These are phyloP conservation scores for Merops nubicus DNA, from an alignment of 2,113 vertebrate genomes.

Conservation along the genomic window DNA sequence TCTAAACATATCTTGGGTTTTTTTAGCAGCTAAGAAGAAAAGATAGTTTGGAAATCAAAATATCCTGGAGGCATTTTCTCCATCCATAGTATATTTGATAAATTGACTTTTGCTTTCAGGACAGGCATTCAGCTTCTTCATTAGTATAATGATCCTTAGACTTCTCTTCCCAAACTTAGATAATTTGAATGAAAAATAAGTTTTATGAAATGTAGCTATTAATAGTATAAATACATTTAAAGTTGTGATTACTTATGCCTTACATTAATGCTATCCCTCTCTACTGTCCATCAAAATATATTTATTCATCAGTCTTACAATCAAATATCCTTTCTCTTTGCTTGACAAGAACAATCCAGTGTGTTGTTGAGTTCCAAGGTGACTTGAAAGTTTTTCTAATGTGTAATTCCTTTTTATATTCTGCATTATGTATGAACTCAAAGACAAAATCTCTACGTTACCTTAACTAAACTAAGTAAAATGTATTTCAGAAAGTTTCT, in stretches of 20 bases:
- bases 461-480: slow-evolving; percentile 56
- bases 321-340: neutral
- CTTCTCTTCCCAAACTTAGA: neutral
- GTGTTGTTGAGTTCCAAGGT: neutral
- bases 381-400: neutral
- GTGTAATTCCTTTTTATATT: neutral
- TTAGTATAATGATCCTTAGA: neutral
- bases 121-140: neutral
- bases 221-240: neutral
- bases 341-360: neutral
- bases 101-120: neutral
- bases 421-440: neutral
- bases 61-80: neutral
- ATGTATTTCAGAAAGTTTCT: slow-evolving; percentile 68
- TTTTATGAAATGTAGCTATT: neutral
- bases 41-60: neutral
- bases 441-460: slow-evolving; percentile 45
- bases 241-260: neutral
- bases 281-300: neutral
- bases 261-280: neutral
- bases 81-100: neutral
- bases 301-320: neutral
- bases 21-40: neutral
- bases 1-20: neutral
- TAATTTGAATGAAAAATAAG: neutral